phyloP scores from a whole-genome alignment of 64 coral and sea anemone species.

The Porites lutea region DNA sequence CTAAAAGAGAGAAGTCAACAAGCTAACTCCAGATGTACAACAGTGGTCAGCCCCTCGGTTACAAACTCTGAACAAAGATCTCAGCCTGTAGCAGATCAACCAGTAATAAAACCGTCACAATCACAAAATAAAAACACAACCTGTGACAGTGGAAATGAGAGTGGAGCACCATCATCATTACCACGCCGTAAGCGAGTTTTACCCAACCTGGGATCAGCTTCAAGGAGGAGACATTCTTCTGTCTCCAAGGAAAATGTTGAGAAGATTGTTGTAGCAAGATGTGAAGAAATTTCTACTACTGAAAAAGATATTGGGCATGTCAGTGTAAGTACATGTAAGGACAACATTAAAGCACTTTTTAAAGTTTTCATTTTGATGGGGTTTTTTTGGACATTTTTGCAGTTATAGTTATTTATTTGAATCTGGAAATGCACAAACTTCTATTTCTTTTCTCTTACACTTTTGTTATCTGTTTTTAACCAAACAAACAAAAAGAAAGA shows the following conservation, averaged over 20 bases:
- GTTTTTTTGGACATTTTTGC: no score
- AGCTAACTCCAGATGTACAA: background rate
- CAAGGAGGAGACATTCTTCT: constrained; percentile 24
- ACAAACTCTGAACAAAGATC: constrained; percentile 8
- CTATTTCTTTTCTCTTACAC: no score
- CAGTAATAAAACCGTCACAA: constrained; percentile 21
- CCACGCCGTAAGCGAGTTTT: constrained; percentile 28
- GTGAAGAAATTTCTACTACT: background rate
- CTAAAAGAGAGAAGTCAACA: constrained; percentile 39
- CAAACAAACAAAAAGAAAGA: no score
- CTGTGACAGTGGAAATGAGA: background rate
- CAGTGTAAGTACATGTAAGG: background rate
- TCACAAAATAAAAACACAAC: background rate
- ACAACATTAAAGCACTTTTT: no score
- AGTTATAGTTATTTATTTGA: no score
- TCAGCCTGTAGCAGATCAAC: background rate
- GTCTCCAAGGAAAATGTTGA: constrained; percentile 34
- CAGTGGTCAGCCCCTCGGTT: background rate
- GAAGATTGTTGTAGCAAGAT: background rate
- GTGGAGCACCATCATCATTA: background rate
- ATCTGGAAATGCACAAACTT: no score
- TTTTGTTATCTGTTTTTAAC: no score
- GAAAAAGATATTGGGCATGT: background rate
- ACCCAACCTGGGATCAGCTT: constrained; percentile 33
- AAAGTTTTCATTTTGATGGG: no score